Conservation (phyloP, 1,140 invertebrate species). For the Bradynema listronoti region DNA sequence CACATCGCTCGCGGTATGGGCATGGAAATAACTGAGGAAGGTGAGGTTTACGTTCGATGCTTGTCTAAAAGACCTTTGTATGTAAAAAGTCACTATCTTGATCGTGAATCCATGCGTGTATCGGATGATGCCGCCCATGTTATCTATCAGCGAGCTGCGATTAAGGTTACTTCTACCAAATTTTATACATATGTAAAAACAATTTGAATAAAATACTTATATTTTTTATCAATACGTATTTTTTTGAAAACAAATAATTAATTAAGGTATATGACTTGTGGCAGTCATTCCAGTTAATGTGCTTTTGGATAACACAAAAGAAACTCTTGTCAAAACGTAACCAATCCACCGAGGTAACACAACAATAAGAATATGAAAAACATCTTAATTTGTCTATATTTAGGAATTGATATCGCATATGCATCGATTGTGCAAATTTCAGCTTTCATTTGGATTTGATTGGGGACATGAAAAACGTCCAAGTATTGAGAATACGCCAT, state of each 20-base stretch:
- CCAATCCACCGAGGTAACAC: not conserved
- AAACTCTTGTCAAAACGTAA: conserved; percentile 3
- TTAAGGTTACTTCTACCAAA: conserved; percentile 24
- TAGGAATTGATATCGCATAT: not conserved
- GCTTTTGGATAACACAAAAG: conserved; percentile 11
- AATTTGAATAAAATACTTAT: too few relatives aligned
- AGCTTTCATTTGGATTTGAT: conserved; percentile 3
- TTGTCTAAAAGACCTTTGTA: conserved; percentile 17
- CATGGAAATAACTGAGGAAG: conserved; percentile 22
- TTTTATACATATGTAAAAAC: too few relatives aligned
- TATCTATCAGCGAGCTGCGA: conserved; percentile 31
- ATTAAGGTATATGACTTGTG: conserved; percentile 26
- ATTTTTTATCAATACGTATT: not conserved
- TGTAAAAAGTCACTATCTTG: conserved; percentile 28
- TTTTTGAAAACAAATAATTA: conserved; percentile 1
- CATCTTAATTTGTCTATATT: not conserved
- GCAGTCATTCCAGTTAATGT: conserved; percentile 30
- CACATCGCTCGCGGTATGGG: conserved; percentile 19
- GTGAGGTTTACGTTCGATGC: conserved; percentile 17
- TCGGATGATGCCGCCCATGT: conserved; percentile 7
- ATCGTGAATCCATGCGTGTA: conserved; percentile 26
- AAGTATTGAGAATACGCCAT: not conserved
- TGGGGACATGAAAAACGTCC: conserved; percentile 5
- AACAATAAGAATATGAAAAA: not conserved
- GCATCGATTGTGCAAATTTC: conserved; percentile 9